Conservation (phyloP, 1,140 invertebrate species). For the Trachelipus rathkii region DNA sequence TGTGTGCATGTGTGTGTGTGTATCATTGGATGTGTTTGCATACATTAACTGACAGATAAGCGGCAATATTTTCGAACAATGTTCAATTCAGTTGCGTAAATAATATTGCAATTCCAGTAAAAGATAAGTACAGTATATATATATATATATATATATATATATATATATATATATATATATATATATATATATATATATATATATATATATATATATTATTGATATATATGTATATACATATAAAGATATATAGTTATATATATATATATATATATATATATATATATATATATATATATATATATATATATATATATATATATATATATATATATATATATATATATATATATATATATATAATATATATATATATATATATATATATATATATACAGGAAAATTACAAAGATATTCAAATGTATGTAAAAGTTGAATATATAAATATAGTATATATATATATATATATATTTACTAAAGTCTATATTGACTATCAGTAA, state of each 20-base stretch:
- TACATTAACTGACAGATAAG: background rate
- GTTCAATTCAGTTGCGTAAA: too few relatives aligned
- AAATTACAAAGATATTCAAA: too few relatives aligned
- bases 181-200: background rate
- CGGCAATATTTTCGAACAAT: too few relatives aligned
- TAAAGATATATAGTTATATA: background rate
- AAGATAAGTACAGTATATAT: background rate
- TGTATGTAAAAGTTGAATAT: too few relatives aligned
- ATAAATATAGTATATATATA: too few relatives aligned
- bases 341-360: background rate
- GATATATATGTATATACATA: constrained; percentile 1
- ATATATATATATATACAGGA: too few relatives aligned
- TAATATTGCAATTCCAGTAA: too few relatives aligned
- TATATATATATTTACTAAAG: too few relatives aligned
- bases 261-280: constrained; percentile 8
- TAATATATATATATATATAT: too few relatives aligned
- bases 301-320: constrained; percentile 15
- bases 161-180: constrained; percentile 15
- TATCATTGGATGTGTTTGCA: background rate
- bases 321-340: constrained; percentile 8
- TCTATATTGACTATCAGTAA: too few relatives aligned
- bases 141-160: constrained; percentile 11
- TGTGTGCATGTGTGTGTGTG: background rate
- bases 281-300: constrained; percentile 15
- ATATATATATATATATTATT: background rate